Evolutionary conservation across 2,113 vertebrate genomes (phyloP).

Genomic region (Pavo muticus): DNA sequence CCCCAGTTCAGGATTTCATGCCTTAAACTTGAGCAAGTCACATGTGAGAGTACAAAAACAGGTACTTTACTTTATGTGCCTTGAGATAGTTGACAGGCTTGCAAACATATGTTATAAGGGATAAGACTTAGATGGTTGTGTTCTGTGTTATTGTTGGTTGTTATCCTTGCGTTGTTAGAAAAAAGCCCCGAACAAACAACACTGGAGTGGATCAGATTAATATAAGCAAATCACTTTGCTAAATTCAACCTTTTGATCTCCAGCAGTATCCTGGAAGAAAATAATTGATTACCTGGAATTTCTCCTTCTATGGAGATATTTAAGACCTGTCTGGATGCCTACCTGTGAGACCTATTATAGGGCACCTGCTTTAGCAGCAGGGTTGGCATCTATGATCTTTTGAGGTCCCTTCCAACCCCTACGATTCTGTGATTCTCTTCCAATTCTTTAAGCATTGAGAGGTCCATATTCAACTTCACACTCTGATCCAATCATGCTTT

Average conservation of each 20-base stretch:
- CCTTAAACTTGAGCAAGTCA: not conserved
- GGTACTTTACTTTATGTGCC: not conserved
- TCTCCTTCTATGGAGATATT: not conserved
- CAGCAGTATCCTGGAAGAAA: not conserved
- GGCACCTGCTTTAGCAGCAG: too few species aligned
- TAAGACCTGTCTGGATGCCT: too few species aligned
- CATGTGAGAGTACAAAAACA: not conserved
- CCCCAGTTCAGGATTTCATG: not conserved
- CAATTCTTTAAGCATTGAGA: not conserved
- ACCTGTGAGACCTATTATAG: too few species aligned
- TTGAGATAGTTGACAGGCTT: not conserved
- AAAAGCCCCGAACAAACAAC: too few species aligned
- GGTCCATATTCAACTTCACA: not conserved
- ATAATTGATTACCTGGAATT: not conserved
- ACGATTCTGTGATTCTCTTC: not conserved
- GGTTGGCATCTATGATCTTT: too few species aligned
- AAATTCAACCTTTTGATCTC: not conserved
- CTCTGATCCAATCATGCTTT: not conserved
- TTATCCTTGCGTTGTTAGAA: too few species aligned
- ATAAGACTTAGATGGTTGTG: not conserved
- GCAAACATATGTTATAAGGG: not conserved
- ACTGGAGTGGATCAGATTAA: not conserved
- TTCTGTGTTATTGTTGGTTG: too few species aligned
- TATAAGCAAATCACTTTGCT: not conserved
- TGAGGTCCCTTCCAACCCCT: too few species aligned